Conservation (phyloP, 2,888 invertebrate species). For the Acholoe squamosa region DNA sequence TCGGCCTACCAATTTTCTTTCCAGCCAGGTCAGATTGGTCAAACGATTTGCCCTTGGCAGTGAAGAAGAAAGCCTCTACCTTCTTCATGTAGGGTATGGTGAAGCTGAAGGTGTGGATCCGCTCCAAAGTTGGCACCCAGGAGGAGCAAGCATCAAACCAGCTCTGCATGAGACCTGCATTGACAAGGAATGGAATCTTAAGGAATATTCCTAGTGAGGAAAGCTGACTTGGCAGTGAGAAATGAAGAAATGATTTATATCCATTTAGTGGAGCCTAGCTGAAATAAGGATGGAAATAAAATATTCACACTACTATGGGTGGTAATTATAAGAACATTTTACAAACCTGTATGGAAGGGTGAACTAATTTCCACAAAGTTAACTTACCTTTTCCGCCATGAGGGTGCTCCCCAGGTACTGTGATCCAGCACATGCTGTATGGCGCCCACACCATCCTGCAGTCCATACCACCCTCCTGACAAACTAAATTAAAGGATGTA, state of each 20-base stretch:
- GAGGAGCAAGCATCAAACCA: background rate
- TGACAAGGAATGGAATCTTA: background rate
- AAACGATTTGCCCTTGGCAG: background rate
- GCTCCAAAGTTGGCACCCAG: slow-evolving; percentile 8
- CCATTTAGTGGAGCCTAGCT: no score
- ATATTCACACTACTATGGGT: no score
- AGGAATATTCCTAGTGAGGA: no score
- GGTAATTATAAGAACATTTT: no score
- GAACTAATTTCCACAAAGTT: no score
- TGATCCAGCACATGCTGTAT: background rate
- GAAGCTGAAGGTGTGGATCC: background rate
- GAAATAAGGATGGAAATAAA: no score
- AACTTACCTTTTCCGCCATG: background rate
- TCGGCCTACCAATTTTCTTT: background rate
- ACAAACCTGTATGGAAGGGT: no score
- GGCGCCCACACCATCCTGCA: background rate
- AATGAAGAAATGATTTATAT: no score
- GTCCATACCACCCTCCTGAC: background rate
- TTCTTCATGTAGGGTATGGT: background rate
- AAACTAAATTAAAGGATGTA: background rate
- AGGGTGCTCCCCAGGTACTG: background rate
- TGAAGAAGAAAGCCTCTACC: background rate
- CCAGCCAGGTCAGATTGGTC: background rate
- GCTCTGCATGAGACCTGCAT: background rate
- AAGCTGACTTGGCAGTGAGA: no score